Evolutionary conservation across 2,888 invertebrate genomes (phyloP), one percentile per base, ranked within the genome.

Genomic region (Apamea sordens): DNA sequence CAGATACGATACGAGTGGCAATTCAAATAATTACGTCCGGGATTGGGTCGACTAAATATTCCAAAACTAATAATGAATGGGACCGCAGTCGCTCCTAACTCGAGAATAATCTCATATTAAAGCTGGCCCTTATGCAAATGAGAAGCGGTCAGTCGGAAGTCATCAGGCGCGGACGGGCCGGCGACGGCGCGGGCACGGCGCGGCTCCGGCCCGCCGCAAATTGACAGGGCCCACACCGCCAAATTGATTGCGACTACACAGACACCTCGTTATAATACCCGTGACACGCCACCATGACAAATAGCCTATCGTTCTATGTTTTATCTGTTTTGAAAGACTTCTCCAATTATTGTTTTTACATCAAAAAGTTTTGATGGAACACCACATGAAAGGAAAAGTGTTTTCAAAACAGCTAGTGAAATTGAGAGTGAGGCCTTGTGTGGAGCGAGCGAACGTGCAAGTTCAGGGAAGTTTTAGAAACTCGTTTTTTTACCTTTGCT

Each of bases 61-160:
- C 94, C 93, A 92, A 96, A 96, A 95, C 95, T 95, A 95, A 95
- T 95, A 96, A 95, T 93, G 93, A 94, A 95, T 94, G 89, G 94
- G 93, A 87, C 92, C 92, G 93, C 91, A 92, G 91, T 90, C 91
- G 92, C 88, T 92, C 90, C 93, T 95, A 96, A 95, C 95, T 94
- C 92, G 94, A 94, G 94, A 94, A 95, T 96, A 96, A 96, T 96
- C 95, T 94, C 95, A 93, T 95, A 96, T 96, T 96, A 95, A 94
- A 93, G 93, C 93, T 92, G 93, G 93, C 94, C 96, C 95, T 96
- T 96, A 96, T 96, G 96, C 96, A 96, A 96, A 96, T 96, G 92
- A 91, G 92, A 92, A 92, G 95, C 96, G 96, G 96, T 95, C 96
- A 96, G 93, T 96, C 95, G 96, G 95, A 96, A 96, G 96, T 96